Evolutionary conservation across 2,113 vertebrate species (phyloP).

Genomic region (Aix galericulata): DNA sequence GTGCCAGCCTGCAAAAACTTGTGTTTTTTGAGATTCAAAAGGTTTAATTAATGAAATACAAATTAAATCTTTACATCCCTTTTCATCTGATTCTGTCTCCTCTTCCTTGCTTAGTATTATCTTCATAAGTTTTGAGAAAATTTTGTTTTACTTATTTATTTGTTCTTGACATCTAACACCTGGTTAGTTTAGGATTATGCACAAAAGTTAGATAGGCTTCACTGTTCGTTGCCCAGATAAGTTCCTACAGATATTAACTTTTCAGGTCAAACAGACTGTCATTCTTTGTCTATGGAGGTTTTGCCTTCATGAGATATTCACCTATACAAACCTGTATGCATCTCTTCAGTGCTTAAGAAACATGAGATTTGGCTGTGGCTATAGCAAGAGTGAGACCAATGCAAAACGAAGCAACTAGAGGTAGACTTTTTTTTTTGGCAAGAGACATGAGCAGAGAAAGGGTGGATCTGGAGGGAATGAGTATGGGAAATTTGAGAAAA

Average conservation of each 20-base stretch:
- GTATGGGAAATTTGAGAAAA: background rate
- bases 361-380: background rate
- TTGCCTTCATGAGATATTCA: background rate
- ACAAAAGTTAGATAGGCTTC: background rate
- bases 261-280: background rate
- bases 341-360: background rate
- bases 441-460: background rate
- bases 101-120: background rate
- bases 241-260: background rate
- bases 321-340: background rate
- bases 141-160: background rate
- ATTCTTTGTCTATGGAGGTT: background rate
- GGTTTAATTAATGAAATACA: background rate
- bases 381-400: background rate
- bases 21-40: background rate
- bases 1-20: background rate
- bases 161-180: background rate
- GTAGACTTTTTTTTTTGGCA: background rate
- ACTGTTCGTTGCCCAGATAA: background rate
- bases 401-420: background rate
- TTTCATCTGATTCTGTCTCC: background rate
- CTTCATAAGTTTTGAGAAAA: background rate
- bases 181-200: background rate
- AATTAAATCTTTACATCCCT: background rate
- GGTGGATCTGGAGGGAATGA: background rate